Percentiles rank a stretch among this genome's conserved stretches.
phyloP scores from a whole-genome alignment of 2,888 invertebrate genomes.

The Zonitis immaculata region DNA sequence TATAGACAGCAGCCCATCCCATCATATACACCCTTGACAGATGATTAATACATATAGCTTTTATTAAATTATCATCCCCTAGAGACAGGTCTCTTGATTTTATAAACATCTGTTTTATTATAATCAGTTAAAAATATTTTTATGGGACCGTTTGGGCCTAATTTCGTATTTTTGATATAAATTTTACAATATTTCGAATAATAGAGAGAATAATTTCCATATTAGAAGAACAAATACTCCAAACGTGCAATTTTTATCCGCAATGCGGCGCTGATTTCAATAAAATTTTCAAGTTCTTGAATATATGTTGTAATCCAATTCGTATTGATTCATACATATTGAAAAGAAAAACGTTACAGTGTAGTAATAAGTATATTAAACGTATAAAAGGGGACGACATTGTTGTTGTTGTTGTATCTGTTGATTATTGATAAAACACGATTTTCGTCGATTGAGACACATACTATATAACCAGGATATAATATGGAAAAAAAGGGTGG shows the following conservation, averaged over 20 bases:
- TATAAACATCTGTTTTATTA: constrained; percentile 20
- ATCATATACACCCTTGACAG: constrained; percentile 45
- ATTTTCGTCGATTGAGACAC: constrained; percentile 24
- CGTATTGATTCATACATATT: constrained; percentile 26
- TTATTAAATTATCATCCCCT: constrained; percentile 49
- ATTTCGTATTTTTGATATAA: too few species aligned
- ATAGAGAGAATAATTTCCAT: too few species aligned
- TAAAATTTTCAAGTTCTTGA: constrained; percentile 9
- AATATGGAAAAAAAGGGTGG: too few species aligned
- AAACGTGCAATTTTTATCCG: too few species aligned
- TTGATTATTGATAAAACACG: constrained; percentile 39
- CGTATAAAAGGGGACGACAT: constrained; percentile 17
- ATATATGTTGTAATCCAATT: constrained; percentile 21
- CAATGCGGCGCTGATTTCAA: too few species aligned
- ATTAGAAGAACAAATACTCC: too few species aligned
- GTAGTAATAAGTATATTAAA: too few species aligned
- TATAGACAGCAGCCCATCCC: constrained; percentile 44
- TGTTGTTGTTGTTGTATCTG: too few species aligned
- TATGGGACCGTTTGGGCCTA: too few species aligned
- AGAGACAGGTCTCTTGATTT: constrained; percentile 24
- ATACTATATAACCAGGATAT: too few species aligned
- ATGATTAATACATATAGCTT: constrained; percentile 47
- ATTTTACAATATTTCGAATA: too few species aligned
- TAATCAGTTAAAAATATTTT: too few species aligned
- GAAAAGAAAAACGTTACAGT: constrained; percentile 10